Evolutionary conservation across 2,888 invertebrate species (phyloP), one percentile per base, ranked within the genome.

Genomic region (Nudaria mundana): DNA sequence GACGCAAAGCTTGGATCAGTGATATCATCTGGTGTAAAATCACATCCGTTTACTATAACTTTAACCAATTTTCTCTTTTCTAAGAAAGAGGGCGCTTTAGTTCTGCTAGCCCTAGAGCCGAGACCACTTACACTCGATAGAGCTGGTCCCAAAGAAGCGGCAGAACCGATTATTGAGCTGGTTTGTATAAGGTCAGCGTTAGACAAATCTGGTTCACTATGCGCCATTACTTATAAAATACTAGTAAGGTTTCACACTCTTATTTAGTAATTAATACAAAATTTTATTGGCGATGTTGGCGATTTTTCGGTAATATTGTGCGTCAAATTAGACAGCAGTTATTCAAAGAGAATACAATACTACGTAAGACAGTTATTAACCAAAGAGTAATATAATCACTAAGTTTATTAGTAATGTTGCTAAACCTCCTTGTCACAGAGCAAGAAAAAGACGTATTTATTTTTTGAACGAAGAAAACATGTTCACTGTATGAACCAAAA

Each of bases 21-120:
- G 18, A 88, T 69, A 47, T 81, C 63, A 1, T 81, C 79, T 0
- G 88, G 88, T 1, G 87, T 87, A 7, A 70, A 53, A 41, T 88
- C 81, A 0, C 59, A 36, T 3, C 53, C 61, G 11, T 77, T 67
- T 1, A 66, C 48, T 1, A 79, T 51, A 2, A 86, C 73, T 12
- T 58, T 59, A 48, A 68, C 77, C 2, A 49, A 52, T 25, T 59
- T 51, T 18, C 88, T 68, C 18, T 76, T 81, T 10, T 73, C 71
- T 76, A 84, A 75, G 35, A 79, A 73, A 23, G 63, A 64, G 37
- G 65, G 67, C 1, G 52, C 33, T 76, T 40, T 28, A 28, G 14
- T 3, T 35, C 14, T 26, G 12, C 35, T 35, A 2, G 28, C 6
- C 22, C 10, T 20, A 7, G 26, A 26, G 2, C 20, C 35, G 3